These are phyloP conservation scores for Leucoraja ocellata DNA, from an alignment of 2,797 vertebrate species.

Conservation along the genomic window DNA sequence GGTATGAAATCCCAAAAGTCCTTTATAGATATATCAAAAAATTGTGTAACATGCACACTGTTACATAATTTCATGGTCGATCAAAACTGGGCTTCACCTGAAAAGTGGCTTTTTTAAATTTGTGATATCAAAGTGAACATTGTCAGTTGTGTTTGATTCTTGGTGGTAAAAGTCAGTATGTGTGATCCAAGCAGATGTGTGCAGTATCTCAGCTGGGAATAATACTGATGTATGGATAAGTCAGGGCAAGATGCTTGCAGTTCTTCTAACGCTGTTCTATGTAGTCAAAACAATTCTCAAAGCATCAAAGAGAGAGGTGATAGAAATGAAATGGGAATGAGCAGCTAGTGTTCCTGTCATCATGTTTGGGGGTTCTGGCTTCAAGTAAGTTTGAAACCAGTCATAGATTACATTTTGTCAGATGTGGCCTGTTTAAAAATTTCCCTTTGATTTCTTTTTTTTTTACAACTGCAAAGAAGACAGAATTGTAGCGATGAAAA, in stretches of 20 bases:
- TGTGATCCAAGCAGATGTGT: background rate
- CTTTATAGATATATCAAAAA: background rate
- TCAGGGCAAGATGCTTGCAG: background rate
- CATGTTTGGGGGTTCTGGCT: background rate
- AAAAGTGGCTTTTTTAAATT: background rate
- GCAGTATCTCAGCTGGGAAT: conserved; percentile 10
- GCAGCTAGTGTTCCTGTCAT: background rate
- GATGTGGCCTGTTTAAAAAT: background rate
- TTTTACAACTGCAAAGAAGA: background rate
- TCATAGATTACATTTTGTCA: background rate
- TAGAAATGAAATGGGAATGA: background rate
- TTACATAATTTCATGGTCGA: background rate
- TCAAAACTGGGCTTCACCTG: background rate
- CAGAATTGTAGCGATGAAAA: background rate
- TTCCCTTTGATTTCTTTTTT: background rate
- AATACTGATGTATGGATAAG: background rate
- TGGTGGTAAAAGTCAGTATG: background rate
- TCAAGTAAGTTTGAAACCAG: background rate
- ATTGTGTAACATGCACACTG: background rate
- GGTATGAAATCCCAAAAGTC: background rate
- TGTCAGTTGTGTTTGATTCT: background rate
- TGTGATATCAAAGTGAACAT: background rate
- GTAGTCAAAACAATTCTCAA: conserved; percentile 26
- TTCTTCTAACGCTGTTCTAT: background rate
- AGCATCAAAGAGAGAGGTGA: background rate